Evolutionary conservation across 2,888 invertebrate genomes (phyloP), one percentile per base, ranked within the genome.

Genomic region (Erannis defoliaria): DNA sequence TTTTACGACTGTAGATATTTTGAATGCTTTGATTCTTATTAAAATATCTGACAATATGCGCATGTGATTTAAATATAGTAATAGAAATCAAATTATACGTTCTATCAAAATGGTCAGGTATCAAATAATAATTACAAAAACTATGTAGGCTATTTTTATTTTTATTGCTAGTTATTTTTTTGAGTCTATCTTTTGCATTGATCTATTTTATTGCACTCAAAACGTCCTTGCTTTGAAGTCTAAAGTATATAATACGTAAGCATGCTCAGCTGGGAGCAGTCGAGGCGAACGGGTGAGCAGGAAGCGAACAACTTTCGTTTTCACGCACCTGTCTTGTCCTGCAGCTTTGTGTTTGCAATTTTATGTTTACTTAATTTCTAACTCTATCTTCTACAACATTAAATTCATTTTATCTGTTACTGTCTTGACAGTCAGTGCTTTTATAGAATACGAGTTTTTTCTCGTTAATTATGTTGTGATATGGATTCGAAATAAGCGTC

Each of bases 271-370:
- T 76, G 75, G 78, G 75, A 78, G 67, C 66, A 76, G 73, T 75
- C 88, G 89, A 90, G 89, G 91, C 85, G 73, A 88, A 80, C 90
- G 78, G 80, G 84, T 84, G 82, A 90, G 74, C 92, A 93, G 93
- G 93, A 93, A 93, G 91, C 85, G 86, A 90, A 91, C 93, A 90
- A 92, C 93, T 93, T 93, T 93, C 93, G 82, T 90, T 91, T 93
- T 92, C 89, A 85, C 81, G 81, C 93, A 93, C 93, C 93, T 92
- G 92, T 89, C 88, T 81, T 83, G 88, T 84, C 83, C 81, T 85
- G 84, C 85, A 78, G 76, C 83, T 86, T 84, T 85, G 79, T 78
- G 76, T 75, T 76, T 74, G 77, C 72, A 66, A 62, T 73, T 72
- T 71, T 68, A 70, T 66, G 57, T 62, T 66, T 75, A 73, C 66